Percentiles rank a stretch among this genome's conserved stretches.
Evolutionary conservation across 2,888 invertebrate species (phyloP).

Genomic region (Microctonus hyperodae): DNA sequence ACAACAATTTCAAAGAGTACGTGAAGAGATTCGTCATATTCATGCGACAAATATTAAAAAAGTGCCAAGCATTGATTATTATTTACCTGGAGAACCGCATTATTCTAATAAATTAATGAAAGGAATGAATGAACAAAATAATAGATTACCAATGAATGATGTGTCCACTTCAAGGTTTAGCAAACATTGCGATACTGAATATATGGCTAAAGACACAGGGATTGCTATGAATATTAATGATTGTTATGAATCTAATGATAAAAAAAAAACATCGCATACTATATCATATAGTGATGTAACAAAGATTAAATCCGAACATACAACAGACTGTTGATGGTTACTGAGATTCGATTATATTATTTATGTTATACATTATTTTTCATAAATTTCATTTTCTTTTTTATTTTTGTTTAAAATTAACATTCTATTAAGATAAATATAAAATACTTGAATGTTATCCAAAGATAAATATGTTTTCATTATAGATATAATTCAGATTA

Average conservation of each 20-base stretch:
- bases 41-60: neutral
- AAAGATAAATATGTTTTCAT: slow-evolving; percentile 19
- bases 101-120: slow-evolving; percentile 16
- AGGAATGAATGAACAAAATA: slow-evolving; percentile 28
- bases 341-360: slow-evolving; percentile 19
- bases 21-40: slow-evolving; percentile 25
- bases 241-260: slow-evolving; percentile 25
- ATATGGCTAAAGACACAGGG: slow-evolving; percentile 22
- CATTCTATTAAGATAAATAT: slow-evolving; percentile 17
- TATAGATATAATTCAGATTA: slow-evolving; percentile 30
- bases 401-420: neutral
- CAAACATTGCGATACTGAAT: slow-evolving; percentile 18
- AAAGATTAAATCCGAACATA: slow-evolving; percentile 32
- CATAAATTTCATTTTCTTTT: neutral
- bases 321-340: slow-evolving; percentile 34
- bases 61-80: slow-evolving; percentile 17
- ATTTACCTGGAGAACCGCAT: slow-evolving; percentile 27
- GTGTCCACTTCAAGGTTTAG: slow-evolving; percentile 26
- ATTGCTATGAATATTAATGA: slow-evolving; percentile 4
- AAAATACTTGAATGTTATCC: slow-evolving; percentile 31
- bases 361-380: slow-evolving; percentile 14
- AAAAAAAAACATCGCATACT: slow-evolving; percentile 29
- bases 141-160: slow-evolving; percentile 25
- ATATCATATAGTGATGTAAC: slow-evolving; percentile 34
- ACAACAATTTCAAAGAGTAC: slow-evolving; percentile 44